Base-by-base conservation (phyloP, 2,113 vertebrate genomes). In the Thymallus thymallus region DNA sequence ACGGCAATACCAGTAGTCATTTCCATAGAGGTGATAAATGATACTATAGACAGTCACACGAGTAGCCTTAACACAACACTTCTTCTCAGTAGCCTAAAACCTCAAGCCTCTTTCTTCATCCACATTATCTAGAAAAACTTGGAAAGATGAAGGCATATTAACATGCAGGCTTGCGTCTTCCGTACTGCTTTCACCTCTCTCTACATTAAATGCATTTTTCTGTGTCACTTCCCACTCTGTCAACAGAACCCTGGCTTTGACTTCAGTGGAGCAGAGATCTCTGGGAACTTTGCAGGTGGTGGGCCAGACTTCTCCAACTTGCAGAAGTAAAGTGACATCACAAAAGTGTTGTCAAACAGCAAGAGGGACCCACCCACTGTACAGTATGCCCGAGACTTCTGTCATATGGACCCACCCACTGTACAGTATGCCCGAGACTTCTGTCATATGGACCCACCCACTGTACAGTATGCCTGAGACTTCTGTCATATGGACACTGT, bases 221-320 rank as follows among this genome's bases (percentile, higher is more conserved):
- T 26, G 35, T 41, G 35, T 41, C 35, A 41, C 9, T 24, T 22
- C 58, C 6, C 2, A 61, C 58, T 22, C 58, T 61, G 22, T 61
- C 48, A 80, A 68, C 88, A 99, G 97, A 98, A 99, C 81, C 97
- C 98, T 88, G 97, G 96, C 77, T 99, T 99, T 93, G 97, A 99
- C 90, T 99, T 99, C 92, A 99, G 97, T 0, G 96, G 97, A 10
- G 97, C 97, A 88, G 96, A 98, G 90, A 98, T 99, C 79, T 98
- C 97, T 82, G 97, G 98, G 79, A 98, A 99, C 81, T 98, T 97
- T 86, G 93, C 91, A 63, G 95, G 96, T 63, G 97, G 98, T 32
- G 98, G 98, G 85, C 98, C 98, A 6, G 97, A 98, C 84, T 98
- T 99, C 74, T 98, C 96, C 71, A 94, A 84, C 81, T 92, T 98